These are phyloP conservation scores for Drosophila borealis DNA, from an alignment of 2,888 invertebrate genomes.

Conservation along the genomic window DNA sequence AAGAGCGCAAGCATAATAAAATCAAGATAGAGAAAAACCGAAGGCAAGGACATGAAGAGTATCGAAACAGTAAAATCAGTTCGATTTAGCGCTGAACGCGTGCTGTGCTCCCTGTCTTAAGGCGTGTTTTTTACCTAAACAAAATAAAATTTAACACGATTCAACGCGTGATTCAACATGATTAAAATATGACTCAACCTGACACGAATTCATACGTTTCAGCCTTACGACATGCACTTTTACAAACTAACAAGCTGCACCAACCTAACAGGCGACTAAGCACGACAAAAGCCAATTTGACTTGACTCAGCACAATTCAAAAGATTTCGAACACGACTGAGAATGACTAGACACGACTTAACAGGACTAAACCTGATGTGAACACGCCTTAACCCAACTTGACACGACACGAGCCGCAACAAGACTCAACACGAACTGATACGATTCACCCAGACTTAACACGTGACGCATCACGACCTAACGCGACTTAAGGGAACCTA, in stretches of 20 bases:
- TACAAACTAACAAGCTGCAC: no score
- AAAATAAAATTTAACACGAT: not conserved
- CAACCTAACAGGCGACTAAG: not conserved
- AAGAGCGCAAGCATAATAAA: slow-evolving; percentile 80
- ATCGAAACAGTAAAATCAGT: slow-evolving; percentile 2
- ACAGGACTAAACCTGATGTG: no score
- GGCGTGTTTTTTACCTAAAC: not conserved
- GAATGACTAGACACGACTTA: no score
- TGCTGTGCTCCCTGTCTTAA: not conserved
- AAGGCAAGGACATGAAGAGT: slow-evolving; percentile 17
- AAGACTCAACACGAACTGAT: no score
- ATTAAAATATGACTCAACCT: not conserved
- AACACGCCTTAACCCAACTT: no score
- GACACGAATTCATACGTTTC: not conserved
- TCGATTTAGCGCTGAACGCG: slow-evolving; percentile 1
- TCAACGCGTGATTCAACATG: not conserved
- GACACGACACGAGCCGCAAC: no score
- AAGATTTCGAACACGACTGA: no score
- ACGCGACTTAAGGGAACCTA: not conserved
- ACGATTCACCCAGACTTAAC: no score
- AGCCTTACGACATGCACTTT: no score
- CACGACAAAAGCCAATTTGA: not conserved
- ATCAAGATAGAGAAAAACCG: slow-evolving; percentile 68
- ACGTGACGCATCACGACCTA: no score
- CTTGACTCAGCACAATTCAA: not conserved